Conservation (phyloP, 1,140 invertebrate genomes). For the Diorhabda sublineata region DNA sequence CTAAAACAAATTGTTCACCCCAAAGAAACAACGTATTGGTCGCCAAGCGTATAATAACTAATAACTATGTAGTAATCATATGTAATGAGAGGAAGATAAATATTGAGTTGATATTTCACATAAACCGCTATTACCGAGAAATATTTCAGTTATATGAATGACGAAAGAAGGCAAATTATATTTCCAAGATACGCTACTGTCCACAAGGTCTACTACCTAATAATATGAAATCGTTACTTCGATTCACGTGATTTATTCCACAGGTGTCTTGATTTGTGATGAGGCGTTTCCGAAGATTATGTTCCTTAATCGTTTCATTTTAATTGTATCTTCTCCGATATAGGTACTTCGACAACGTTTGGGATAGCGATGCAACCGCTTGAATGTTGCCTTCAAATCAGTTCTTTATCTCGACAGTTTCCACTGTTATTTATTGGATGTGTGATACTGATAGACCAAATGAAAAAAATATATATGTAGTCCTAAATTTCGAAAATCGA, state of each 20-base stretch:
- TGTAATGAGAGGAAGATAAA: too few relatives aligned
- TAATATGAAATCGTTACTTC: conserved; percentile 30
- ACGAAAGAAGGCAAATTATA: too few relatives aligned
- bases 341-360: conserved; percentile 25
- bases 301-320: conserved; percentile 39
- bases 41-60: too few relatives aligned
- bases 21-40: too few relatives aligned
- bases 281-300: conserved; percentile 37
- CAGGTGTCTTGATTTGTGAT: conserved; percentile 39
- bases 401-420: conserved; percentile 19
- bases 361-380: conserved; percentile 22
- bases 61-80: too few relatives aligned
- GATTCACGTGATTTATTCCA: conserved; percentile 35
- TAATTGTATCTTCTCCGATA: conserved; percentile 35
- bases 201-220: conserved; percentile 28
- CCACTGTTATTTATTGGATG: not conserved
- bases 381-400: conserved; percentile 26
- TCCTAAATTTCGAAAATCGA: too few relatives aligned
- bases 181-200: not conserved
- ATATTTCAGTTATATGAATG: conserved; percentile 1
- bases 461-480: too few relatives aligned
- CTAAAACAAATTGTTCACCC: too few relatives aligned
- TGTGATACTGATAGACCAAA: too few relatives aligned
- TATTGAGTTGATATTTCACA: too few relatives aligned
- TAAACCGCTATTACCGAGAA: too few relatives aligned